Conservation (phyloP, 2,113 vertebrate genomes). For the Xiphophorus hellerii region DNA sequence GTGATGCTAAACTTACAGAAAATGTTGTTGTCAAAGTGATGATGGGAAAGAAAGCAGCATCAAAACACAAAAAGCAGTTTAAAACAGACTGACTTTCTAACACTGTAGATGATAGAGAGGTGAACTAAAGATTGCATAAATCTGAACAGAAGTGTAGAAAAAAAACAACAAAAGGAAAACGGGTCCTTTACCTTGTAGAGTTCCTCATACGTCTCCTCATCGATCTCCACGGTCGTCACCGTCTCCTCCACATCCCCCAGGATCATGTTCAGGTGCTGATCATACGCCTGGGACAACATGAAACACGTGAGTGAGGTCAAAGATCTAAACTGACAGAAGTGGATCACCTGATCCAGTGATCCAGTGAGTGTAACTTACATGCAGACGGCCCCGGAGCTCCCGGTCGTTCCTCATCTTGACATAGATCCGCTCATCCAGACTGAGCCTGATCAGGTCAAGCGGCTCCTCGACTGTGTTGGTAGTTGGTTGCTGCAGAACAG, state of each 20-base stretch:
- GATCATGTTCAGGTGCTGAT: constrained; percentile 99
- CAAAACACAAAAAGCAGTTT: too few species aligned
- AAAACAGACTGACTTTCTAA: too few species aligned
- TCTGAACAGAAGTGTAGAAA: too few species aligned
- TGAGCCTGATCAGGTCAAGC: constrained; percentile 94
- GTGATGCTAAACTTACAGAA: too few species aligned
- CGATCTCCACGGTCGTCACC: constrained; percentile 98
- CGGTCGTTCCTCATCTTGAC: constrained; percentile 99
- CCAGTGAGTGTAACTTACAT: constrained; percentile 79
- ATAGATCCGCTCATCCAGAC: constrained; percentile 96
- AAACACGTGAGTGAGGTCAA: background rate
- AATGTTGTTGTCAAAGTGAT: too few species aligned
- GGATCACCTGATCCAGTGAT: background rate
- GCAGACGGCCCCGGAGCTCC: constrained; percentile 92
- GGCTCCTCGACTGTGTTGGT: constrained; percentile 97
- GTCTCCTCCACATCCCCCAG: constrained; percentile 98
- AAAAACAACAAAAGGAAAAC: background rate
- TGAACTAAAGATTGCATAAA: too few species aligned
- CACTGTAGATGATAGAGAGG: too few species aligned
- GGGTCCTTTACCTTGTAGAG: constrained; percentile 90
- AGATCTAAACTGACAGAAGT: background rate
- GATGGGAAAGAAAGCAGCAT: too few species aligned
- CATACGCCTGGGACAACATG: constrained; percentile 86
- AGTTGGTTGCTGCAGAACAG: constrained; percentile 84
- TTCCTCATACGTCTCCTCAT: constrained; percentile 98